These are phyloP conservation scores for Lepidochitona cinerea DNA, from an alignment of 2,888 invertebrate species.

Conservation along the genomic window DNA sequence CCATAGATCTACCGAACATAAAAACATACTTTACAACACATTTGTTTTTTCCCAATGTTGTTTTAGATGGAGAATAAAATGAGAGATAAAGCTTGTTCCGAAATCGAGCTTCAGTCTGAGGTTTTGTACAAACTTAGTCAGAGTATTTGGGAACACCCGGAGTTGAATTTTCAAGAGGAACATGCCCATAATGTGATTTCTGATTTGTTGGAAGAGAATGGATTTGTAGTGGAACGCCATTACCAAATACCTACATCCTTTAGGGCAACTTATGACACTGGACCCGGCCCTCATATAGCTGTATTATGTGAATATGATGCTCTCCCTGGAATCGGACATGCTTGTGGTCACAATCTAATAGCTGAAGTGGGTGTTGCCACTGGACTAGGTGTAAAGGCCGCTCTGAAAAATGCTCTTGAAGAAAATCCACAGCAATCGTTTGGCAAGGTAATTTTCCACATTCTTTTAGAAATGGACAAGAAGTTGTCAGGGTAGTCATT, in stretches of 20 bases:
- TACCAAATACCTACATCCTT: not conserved
- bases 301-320: constrained; percentile 70
- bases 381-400: constrained; percentile 57
- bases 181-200: not conserved
- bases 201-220: not conserved
- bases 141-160: not conserved
- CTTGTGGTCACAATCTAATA: constrained; percentile 69
- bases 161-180: not conserved
- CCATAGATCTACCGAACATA: too few relatives aligned
- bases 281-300: constrained; percentile 52
- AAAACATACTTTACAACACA: too few relatives aligned
- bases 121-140: not conserved
- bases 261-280: constrained; percentile 13
- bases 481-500: too few relatives aligned
- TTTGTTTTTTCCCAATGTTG: too few relatives aligned
- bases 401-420: too few relatives aligned
- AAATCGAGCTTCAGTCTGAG: not conserved
- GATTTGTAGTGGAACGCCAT: not conserved
- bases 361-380: constrained; percentile 66
- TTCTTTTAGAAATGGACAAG: too few relatives aligned
- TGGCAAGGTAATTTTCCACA: too few relatives aligned
- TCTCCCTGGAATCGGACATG: constrained; percentile 67
- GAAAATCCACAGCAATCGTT: too few relatives aligned
- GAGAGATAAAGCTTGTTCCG: not conserved
- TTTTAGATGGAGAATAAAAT: not conserved